Percentiles rank a stretch among this genome's conserved stretches.
Evolutionary conservation across 2,113 vertebrate species (phyloP).

Genomic region (Noturus placidus): DNA sequence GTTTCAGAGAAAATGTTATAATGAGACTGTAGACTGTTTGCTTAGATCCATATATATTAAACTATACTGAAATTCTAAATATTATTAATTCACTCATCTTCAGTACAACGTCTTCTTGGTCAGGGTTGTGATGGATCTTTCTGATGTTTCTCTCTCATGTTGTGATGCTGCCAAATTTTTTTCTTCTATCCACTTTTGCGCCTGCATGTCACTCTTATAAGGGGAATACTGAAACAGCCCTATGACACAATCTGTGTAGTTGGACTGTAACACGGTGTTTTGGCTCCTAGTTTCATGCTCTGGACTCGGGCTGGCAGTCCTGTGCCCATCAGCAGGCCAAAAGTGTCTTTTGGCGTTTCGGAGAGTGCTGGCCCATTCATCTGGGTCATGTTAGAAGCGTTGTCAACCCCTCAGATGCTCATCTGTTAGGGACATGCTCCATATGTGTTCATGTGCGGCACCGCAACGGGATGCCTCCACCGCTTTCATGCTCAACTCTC

Average conservation of each 20-base stretch:
- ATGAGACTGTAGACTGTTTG: not conserved
- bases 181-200: constrained; percentile 32
- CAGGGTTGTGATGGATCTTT: constrained; percentile 15
- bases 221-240: constrained; percentile 63
- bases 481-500: constrained; percentile 23
- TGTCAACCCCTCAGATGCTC: constrained; percentile 49
- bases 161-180: constrained; percentile 25
- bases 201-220: constrained; percentile 57
- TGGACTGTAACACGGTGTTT: constrained; percentile 52
- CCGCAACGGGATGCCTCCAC: constrained; percentile 32
- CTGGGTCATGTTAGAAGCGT: constrained; percentile 55
- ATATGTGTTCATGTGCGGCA: constrained; percentile 41
- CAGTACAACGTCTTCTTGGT: not conserved
- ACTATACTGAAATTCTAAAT: not conserved
- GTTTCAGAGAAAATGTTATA: not conserved
- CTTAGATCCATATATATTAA: not conserved
- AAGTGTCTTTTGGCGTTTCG: constrained; percentile 32
- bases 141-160: constrained; percentile 20
- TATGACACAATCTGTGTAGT: constrained; percentile 58
- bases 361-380: constrained; percentile 47
- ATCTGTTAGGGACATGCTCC: constrained; percentile 44
- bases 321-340: constrained; percentile 37
- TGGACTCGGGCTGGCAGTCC: constrained; percentile 53
- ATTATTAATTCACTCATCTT: not conserved
- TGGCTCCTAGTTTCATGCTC: constrained; percentile 36